Percentiles rank a stretch among this genome's conserved stretches.
Conservation (phyloP, 64 coral and sea anemone species). For the Anthopleura sola region DNA sequence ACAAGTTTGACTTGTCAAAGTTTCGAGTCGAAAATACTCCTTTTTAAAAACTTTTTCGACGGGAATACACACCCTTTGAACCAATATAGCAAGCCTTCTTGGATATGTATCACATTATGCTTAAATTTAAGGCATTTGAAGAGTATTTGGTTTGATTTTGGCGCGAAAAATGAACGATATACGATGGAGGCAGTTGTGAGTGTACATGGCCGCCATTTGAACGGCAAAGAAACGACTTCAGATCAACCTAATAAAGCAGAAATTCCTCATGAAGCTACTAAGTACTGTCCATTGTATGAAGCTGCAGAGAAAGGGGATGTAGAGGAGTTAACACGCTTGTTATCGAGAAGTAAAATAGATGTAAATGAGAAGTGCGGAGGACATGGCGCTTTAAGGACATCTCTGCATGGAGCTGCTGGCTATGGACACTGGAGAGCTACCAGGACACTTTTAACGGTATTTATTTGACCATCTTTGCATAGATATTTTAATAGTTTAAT, state of each 20-base stretch:
- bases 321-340: conserved; percentile 22
- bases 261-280: neutral
- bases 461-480: neutral
- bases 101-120: neutral
- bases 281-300: conserved; percentile 52
- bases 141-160: neutral
- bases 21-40: neutral
- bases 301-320: conserved; percentile 81
- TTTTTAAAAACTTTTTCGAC: neutral
- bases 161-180: neutral
- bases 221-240: neutral
- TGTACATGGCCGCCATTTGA: neutral
- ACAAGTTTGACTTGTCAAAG: neutral
- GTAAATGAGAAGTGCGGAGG: conserved; percentile 69
- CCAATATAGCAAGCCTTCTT: neutral
- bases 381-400: conserved; percentile 61
- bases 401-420: conserved; percentile 78
- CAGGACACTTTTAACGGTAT: conserved; percentile 72
- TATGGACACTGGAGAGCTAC: conserved; percentile 74
- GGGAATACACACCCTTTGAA: neutral
- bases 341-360: conserved; percentile 45
- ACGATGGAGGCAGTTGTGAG: neutral
- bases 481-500: too few relatives aligned
- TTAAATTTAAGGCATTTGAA: neutral
- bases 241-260: neutral